A percentile compares a stretch with the other conserved stretches of the same genome.
phyloP scores from a whole-genome alignment of 2,888 invertebrate species.

The Orthonevra nobilis region DNA sequence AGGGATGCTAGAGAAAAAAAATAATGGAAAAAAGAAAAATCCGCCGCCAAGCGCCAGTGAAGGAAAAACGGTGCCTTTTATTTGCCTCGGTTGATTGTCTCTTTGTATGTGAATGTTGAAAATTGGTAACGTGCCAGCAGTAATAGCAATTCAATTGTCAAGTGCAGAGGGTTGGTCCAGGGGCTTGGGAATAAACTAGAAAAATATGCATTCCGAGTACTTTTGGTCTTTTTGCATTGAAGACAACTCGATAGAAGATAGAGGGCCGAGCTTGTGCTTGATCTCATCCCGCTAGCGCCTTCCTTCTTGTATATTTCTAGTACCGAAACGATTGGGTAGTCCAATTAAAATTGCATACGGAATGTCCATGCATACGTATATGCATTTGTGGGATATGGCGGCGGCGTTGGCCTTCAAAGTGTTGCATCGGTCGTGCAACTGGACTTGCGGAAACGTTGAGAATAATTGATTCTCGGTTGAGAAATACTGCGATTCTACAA shows the following conservation, averaged over 20 bases:
- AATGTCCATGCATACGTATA: constrained; percentile 1
- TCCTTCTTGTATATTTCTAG: constrained; percentile 48
- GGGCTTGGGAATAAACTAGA: background rate
- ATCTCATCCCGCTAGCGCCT: constrained; percentile 23
- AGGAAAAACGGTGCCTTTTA: constrained; percentile 21
- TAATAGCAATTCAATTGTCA: constrained; percentile 60
- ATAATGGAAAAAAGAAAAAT: background rate
- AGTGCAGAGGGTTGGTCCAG: constrained; percentile 23
- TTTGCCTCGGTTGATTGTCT: constrained; percentile 9
- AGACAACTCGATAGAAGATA: constrained; percentile 15
- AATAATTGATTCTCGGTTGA: constrained; percentile 61
- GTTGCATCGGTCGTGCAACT: constrained; percentile 33
- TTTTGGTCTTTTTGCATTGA: background rate
- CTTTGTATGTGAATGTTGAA: background rate
- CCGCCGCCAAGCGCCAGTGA: constrained; percentile 9
- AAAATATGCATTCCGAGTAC: background rate
- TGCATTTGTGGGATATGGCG: background rate
- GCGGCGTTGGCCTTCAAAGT: background rate
- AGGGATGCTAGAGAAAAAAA: constrained; percentile 19
- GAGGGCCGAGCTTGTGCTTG: constrained; percentile 50
- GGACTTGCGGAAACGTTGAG: constrained; percentile 52
- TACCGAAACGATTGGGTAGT: constrained; percentile 63
- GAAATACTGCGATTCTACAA: constrained; percentile 35
- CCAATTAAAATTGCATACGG: constrained; percentile 64
- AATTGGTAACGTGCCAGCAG: constrained; percentile 64